Base-by-base conservation (phyloP, 2,113 vertebrate species). In the Tragelaphus imberbis region DNA sequence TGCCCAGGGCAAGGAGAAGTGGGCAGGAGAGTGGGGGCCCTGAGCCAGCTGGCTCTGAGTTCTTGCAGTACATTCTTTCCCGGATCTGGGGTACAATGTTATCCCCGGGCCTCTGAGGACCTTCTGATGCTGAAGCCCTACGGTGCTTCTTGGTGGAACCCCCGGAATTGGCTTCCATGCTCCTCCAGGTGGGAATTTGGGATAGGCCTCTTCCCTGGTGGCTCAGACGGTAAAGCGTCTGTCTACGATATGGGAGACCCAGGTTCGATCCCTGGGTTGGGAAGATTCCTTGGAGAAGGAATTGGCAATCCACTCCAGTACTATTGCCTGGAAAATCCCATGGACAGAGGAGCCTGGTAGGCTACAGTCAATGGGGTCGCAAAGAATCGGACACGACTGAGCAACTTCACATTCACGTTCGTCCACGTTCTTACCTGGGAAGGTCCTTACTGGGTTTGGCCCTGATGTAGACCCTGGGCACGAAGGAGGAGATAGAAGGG, bases 41-140 rank as follows among this genome's bases (percentile, higher is more conserved):
- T 2, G 0, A 2, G 27, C 5, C 3, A 2, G 11, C 63, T 55
- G 51, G 40, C 44, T 58, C 30, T 17, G 17, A 30, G 44, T 19
- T 79, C 84, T 65, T 33, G 15, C 21, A 15, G 44, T 17, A 16
- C 47, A 25, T n/a, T 65, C 23, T 33, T 36, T 59, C 51, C 68
- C 28, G 33, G 10, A 21, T 40, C 58, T 27, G 33, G 84, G 92
- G 23, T 49, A 44, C 25, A 4, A 49, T 17, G 56, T 51, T 55
- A 2, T 68, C 30, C 5, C 49, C 1, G 28, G 36, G 30, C 79
- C 30, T 63, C 82, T 5, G 56, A 30, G 68, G 68, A 15, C 7
- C 63, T n/a, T 59, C 25, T 44, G 85, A 40, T n/a, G 77, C 59
- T 30, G 49, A 84, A 55, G 59, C 65, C 59, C 30, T 14, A 4